Conservation (phyloP, 2,797 vertebrate species). For the Kryptopterus vitreolus region DNA sequence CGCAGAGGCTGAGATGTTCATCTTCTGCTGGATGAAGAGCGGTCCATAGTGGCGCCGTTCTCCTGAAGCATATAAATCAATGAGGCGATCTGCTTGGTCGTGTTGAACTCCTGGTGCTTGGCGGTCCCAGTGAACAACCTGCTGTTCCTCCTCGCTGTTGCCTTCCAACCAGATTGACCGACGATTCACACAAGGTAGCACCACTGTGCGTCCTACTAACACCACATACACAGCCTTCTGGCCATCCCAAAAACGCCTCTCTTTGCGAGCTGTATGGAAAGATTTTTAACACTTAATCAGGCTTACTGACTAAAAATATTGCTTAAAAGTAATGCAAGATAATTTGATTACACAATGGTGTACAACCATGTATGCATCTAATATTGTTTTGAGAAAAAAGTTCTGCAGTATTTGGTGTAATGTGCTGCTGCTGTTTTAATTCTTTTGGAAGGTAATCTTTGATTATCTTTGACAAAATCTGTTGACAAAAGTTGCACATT, state of each 20-base stretch:
- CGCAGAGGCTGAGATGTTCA: constrained; percentile 82
- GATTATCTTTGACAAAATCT: too few relatives aligned
- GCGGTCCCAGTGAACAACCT: constrained; percentile 94
- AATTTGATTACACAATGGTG: too few relatives aligned
- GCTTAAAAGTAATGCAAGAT: too few relatives aligned
- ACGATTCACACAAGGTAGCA: constrained; percentile 82
- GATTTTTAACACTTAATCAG: not conserved
- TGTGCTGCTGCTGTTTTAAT: too few relatives aligned
- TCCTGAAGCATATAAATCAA: constrained; percentile 92
- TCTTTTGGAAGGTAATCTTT: too few relatives aligned
- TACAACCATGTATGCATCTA: too few relatives aligned
- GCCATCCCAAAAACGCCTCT: constrained; percentile 83
- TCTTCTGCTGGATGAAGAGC: constrained; percentile 81
- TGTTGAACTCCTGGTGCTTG: constrained; percentile 84
- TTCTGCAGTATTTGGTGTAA: too few relatives aligned
- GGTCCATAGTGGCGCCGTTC: constrained; percentile 89
- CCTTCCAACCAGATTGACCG: constrained; percentile 87
- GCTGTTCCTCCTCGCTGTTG: constrained; percentile 84
- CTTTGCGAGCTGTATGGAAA: constrained; percentile 69
- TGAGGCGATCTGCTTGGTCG: constrained; percentile 87
- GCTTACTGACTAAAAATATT: too few relatives aligned
- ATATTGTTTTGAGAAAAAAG: too few relatives aligned
- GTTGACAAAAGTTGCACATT: too few relatives aligned
- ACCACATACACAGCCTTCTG: constrained; percentile 85
- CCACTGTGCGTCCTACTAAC: constrained; percentile 73